These are phyloP conservation scores for Aspidoscelis tigris DNA, from an alignment of 2,113 vertebrate genomes.

Conservation along the genomic window DNA sequence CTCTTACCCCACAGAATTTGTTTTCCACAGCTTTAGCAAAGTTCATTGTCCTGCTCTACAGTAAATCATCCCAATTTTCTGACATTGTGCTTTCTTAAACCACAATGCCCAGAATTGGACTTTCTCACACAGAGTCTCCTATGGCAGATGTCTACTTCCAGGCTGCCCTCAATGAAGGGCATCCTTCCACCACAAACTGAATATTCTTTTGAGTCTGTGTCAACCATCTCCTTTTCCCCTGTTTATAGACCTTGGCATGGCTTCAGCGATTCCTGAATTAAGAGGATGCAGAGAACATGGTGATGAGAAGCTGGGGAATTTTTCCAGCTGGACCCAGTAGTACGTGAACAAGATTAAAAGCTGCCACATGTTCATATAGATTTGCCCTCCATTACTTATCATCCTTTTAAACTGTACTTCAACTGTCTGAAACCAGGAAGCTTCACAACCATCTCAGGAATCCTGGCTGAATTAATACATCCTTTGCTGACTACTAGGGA, in stretches of 20 bases:
- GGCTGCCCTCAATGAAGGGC: neutral
- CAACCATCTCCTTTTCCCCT: neutral
- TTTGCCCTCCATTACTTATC: conserved; percentile 12
- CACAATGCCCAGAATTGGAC: neutral
- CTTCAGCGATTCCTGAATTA: conserved; percentile 40
- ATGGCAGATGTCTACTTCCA: neutral
- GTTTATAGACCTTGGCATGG: conserved; percentile 26
- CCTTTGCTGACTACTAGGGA: neutral
- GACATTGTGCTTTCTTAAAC: neutral
- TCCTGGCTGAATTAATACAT: neutral
- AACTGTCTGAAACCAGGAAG: neutral
- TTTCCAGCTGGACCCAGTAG: conserved; percentile 37
- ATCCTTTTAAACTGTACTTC: conserved; percentile 30
- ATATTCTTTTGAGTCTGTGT: conserved; percentile 9
- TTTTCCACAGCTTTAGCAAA: neutral
- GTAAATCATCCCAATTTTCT: neutral
- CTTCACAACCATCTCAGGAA: conserved; percentile 2
- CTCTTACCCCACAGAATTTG: neutral
- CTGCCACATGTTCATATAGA: conserved; percentile 21
- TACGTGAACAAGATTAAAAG: conserved; percentile 29
- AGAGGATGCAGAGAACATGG: conserved; percentile 12
- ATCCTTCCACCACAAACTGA: neutral
- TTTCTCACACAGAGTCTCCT: neutral
- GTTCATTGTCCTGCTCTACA: neutral
- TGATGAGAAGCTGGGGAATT: conserved; percentile 22